These are phyloP conservation scores for Sylvicola cinctus DNA, from an alignment of 2,888 invertebrate species.

Conservation along the genomic window DNA sequence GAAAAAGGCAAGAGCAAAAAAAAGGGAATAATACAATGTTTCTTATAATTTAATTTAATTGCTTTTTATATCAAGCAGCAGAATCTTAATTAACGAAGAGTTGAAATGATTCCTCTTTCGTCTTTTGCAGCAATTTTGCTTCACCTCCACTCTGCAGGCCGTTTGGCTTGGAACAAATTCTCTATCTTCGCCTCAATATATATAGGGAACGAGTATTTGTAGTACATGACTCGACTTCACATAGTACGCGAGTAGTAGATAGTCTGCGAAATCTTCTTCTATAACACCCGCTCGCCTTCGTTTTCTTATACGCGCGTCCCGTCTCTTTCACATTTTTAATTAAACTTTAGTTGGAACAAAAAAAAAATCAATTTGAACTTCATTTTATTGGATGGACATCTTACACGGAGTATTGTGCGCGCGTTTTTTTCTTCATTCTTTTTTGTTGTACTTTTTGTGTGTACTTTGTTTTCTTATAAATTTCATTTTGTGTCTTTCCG, in stretches of 20 bases:
- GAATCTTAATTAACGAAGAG: constrained; percentile 7
- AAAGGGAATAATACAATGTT: constrained; percentile 5
- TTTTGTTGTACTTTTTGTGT: no score
- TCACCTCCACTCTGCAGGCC: no score
- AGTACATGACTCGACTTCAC: no score
- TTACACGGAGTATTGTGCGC: background rate
- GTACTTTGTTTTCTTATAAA: no score
- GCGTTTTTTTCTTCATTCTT: no score
- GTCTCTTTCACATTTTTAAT: constrained; percentile 6
- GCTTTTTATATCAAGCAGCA: constrained; percentile 6
- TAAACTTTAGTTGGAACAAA: constrained; percentile 4
- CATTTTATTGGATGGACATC: constrained; percentile 1
- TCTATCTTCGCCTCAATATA: no score
- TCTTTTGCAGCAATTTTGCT: no score
- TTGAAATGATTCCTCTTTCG: constrained; percentile 3
- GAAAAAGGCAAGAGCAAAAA: background rate
- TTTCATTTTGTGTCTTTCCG: no score
- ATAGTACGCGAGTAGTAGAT: background rate
- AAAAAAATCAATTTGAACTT: constrained; percentile 6
- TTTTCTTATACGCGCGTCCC: no score
- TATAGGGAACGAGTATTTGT: no score
- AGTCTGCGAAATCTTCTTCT: background rate
- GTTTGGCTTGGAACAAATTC: no score
- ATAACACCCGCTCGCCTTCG: background rate
- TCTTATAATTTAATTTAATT: constrained; percentile 7